These are phyloP conservation scores for Crocidura indochinensis DNA, from an alignment of 2,797 vertebrate species.

Conservation along the genomic window DNA sequence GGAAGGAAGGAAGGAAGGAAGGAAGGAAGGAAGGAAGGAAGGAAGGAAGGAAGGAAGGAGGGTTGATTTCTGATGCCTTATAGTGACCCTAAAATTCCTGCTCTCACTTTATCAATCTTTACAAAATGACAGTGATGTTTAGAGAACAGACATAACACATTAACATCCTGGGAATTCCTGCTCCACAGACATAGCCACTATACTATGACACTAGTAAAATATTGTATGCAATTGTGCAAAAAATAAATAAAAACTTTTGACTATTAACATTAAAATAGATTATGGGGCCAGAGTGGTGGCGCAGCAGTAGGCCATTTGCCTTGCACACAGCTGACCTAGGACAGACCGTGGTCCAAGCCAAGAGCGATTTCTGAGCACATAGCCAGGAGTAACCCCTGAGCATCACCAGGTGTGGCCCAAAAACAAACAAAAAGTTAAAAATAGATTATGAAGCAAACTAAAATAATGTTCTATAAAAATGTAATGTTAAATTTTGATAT, in stretches of 20 bases:
- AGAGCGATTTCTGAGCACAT: too few relatives aligned
- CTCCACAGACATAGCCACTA: not conserved
- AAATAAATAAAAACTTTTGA: not conserved
- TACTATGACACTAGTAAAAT: constrained; percentile 15
- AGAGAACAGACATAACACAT: not conserved
- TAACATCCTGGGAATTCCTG: not conserved
- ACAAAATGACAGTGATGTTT: not conserved
- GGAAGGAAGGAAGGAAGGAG: too few relatives aligned
- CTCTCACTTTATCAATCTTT: not conserved
- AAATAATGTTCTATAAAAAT: not conserved
- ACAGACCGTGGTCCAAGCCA: too few relatives aligned
- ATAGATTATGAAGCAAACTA: constrained; percentile 3
- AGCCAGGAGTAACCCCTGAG: too few relatives aligned
- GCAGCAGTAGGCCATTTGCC: too few relatives aligned
- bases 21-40: too few relatives aligned
- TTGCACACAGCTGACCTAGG: too few relatives aligned
- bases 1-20: too few relatives aligned
- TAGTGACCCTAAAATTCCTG: not conserved
- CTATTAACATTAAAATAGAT: too few relatives aligned
- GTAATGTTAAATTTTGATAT: constrained; percentile 17
- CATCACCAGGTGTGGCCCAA: too few relatives aligned
- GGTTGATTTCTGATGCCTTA: not conserved
- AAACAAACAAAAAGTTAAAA: not conserved
- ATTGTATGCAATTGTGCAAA: not conserved
- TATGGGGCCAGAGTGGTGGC: too few relatives aligned